A percentile compares a stretch with the other conserved stretches of the same genome.
Conservation (phyloP, 2,113 vertebrate species). For the Todiramphus saurophagus region DNA sequence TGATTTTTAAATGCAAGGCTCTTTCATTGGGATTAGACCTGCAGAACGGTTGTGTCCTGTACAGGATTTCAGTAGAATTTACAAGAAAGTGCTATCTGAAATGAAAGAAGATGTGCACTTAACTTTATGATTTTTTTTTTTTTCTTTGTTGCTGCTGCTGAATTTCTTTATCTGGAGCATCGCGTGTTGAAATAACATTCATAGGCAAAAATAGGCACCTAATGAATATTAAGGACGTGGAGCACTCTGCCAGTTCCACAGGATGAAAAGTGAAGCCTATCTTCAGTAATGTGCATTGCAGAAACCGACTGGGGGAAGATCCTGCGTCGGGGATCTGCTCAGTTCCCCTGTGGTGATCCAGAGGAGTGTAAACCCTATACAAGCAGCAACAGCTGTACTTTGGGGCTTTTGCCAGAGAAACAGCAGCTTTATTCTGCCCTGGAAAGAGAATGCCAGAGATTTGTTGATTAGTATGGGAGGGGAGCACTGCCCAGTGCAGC, state of each 20-base stretch:
- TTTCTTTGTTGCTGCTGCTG: neutral
- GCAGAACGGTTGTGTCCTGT: neutral
- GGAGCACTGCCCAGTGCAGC: neutral
- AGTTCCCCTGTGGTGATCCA: neutral
- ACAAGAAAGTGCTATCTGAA: neutral
- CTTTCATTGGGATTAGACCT: neutral
- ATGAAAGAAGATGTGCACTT: neutral
- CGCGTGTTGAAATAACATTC: neutral
- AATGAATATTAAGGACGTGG: neutral
- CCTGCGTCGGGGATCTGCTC: neutral
- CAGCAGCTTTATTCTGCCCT: neutral
- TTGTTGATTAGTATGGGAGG: neutral
- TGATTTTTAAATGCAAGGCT: neutral
- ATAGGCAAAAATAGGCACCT: neutral
- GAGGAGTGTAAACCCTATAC: neutral
- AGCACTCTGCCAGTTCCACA: neutral
- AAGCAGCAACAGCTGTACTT: slow-evolving; percentile 12
- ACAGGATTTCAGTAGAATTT: neutral
- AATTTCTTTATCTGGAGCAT: neutral
- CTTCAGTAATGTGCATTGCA: neutral
- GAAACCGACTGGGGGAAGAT: neutral
- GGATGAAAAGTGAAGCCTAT: neutral
- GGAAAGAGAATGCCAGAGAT: neutral
- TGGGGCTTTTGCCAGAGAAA: slow-evolving; percentile 15
- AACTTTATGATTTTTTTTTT: neutral